phyloP scores from a whole-genome alignment of 2,888 invertebrate species.

The Tyria jacobaeae region DNA sequence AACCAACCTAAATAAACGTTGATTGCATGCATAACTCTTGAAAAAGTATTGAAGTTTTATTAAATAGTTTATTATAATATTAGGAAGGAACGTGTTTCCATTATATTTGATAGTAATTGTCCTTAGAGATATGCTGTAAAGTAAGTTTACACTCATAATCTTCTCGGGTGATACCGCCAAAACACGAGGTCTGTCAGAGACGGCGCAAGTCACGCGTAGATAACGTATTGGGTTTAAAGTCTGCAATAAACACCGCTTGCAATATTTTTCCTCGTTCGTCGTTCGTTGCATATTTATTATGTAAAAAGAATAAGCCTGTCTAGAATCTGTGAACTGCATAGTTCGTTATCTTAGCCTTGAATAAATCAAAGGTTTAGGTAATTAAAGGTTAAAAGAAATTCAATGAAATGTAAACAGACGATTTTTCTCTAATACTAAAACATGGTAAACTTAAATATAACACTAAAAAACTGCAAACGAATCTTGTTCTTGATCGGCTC shows the following conservation, averaged over 20 bases:
- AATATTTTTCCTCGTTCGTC: constrained; percentile 6
- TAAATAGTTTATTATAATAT: background rate
- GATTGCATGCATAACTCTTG: background rate
- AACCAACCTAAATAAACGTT: too few relatives aligned
- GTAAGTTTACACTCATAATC: background rate
- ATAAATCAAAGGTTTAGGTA: background rate
- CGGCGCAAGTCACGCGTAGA: constrained; percentile 40
- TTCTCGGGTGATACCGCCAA: background rate
- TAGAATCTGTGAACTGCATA: background rate
- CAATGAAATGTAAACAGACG: background rate
- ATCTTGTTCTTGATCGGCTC: too few relatives aligned
- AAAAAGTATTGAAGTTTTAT: background rate
- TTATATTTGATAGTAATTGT: background rate
- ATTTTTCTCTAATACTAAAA: too few relatives aligned
- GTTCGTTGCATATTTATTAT: constrained; percentile 4
- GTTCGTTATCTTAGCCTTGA: background rate
- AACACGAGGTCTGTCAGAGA: background rate
- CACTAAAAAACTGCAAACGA: too few relatives aligned
- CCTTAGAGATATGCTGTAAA: background rate
- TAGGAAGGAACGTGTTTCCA: background rate
- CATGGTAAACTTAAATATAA: too few relatives aligned
- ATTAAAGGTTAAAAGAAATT: background rate
- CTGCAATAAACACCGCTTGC: constrained; percentile 18
- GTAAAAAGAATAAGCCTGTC: background rate
- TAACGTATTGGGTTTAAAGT: constrained; percentile 38